These are phyloP conservation scores for Ormyrus rosae DNA, from an alignment of 2,888 invertebrate species.

Conservation along the genomic window DNA sequence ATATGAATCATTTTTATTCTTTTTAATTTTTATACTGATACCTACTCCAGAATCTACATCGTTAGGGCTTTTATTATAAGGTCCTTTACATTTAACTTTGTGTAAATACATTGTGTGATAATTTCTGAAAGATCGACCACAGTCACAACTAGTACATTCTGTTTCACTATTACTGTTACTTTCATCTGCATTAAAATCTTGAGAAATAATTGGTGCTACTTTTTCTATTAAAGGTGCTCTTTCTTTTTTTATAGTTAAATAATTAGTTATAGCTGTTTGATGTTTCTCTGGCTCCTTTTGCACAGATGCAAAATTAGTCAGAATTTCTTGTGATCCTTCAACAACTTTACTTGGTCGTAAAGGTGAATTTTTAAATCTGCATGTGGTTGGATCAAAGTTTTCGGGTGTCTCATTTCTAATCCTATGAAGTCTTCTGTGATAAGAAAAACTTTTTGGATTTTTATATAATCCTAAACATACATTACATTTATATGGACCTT, in stretches of 20 bases:
- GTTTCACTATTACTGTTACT: slow-evolving; percentile 4
- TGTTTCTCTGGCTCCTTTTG: slow-evolving; percentile 37
- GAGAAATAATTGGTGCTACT: slow-evolving; percentile 26
- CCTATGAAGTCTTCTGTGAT: slow-evolving; percentile 58
- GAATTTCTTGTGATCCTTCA: slow-evolving; percentile 17
- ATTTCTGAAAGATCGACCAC: slow-evolving; percentile 67
- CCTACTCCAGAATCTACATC: slow-evolving; percentile 70
- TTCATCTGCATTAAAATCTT: slow-evolving; percentile 24
- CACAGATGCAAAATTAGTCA: not conserved
- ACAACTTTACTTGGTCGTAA: slow-evolving; percentile 3
- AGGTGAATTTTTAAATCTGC: slow-evolving; percentile 62
- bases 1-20: slow-evolving; percentile 70
- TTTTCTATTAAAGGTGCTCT: slow-evolving; percentile 20
- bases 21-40: slow-evolving; percentile 72
- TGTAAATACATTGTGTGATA: slow-evolving; percentile 66
- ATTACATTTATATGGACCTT: slow-evolving; percentile 57
- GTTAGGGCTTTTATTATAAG: slow-evolving; percentile 52
- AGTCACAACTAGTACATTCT: slow-evolving; percentile 60
- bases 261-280: slow-evolving; percentile 35
- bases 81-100: slow-evolving; percentile 63
- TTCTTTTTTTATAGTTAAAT: slow-evolving; percentile 17
- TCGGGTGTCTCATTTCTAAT: slow-evolving; percentile 63
- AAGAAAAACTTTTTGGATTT: slow-evolving; percentile 30
- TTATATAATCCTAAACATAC: slow-evolving; percentile 62
- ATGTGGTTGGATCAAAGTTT: slow-evolving; percentile 60